Evolutionary conservation across 1,140 invertebrate species (phyloP).

Genomic region (Chrysopa pallens): DNA sequence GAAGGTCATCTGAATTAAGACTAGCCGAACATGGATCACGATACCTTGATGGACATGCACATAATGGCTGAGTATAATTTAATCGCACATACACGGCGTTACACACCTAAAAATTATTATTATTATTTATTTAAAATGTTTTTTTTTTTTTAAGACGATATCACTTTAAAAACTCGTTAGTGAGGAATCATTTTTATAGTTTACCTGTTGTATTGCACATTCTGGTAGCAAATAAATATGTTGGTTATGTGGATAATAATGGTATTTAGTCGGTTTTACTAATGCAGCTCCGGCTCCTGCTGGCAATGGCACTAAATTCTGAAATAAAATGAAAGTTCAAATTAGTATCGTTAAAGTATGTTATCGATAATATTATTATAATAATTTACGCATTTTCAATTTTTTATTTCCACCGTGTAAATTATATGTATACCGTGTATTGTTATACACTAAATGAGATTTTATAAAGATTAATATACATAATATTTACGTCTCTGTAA

Average conservation of each 20-base stretch:
- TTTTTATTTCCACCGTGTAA: too few species aligned
- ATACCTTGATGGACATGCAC: slow-evolving; percentile 72
- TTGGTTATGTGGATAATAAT: slow-evolving; percentile 87
- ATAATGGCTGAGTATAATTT: slow-evolving; percentile 82
- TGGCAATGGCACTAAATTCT: slow-evolving; percentile 50
- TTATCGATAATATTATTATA: too few species aligned
- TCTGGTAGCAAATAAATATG: slow-evolving; percentile 79
- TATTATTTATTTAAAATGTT: too few species aligned
- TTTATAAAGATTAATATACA: too few species aligned
- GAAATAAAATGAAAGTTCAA: slow-evolving; percentile 23
- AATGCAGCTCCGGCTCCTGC: slow-evolving; percentile 46
- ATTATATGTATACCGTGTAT: too few species aligned
- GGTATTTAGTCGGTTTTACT: slow-evolving; percentile 75
- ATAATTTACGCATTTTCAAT: too few species aligned
- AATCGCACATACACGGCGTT: slow-evolving; percentile 81
- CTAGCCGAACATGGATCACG: slow-evolving; percentile 78
- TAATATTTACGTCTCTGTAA: too few species aligned
- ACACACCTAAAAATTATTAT: slow-evolving; percentile 62
- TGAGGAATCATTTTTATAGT: slow-evolving; percentile 3
- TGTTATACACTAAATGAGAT: too few species aligned
- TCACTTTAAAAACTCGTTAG: neutral
- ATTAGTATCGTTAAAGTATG: too few species aligned
- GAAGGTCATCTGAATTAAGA: slow-evolving; percentile 71
- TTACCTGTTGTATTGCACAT: slow-evolving; percentile 80
- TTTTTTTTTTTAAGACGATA: neutral